Percentiles rank a stretch among this genome's conserved stretches.
Evolutionary conservation across 2,888 invertebrate genomes (phyloP).

Genomic region (Rapana venosa): DNA sequence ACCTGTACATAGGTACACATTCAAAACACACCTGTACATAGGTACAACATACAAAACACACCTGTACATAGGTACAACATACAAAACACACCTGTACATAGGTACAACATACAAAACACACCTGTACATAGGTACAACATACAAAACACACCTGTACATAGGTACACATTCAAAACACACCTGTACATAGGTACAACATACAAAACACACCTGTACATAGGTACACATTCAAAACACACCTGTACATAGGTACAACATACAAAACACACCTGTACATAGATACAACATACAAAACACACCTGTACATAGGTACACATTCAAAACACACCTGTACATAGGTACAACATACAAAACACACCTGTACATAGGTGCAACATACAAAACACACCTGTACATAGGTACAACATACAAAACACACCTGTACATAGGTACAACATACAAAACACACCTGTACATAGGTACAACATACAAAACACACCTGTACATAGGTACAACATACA

Average conservation of each 20-base stretch:
- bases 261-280: slow-evolving; percentile 90
- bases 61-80: slow-evolving; percentile 92
- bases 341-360: no score
- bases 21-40: slow-evolving; percentile 87
- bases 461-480: no score
- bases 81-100: slow-evolving; percentile 91
- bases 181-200: no score
- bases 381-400: slow-evolving; percentile 90
- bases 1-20: slow-evolving; percentile 91
- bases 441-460: slow-evolving; percentile 90
- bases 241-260: no score
- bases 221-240: slow-evolving; percentile 87
- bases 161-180: slow-evolving; percentile 87
- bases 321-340: slow-evolving; percentile 89
- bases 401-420: no score
- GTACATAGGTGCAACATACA: no score
- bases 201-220: slow-evolving; percentile 90
- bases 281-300: no score
- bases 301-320: slow-evolving; percentile 88
- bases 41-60: no score
- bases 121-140: slow-evolving; percentile 92
- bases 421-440: no score
- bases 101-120: no score
- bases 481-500: no score
- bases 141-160: slow-evolving; percentile 91